Evolutionary conservation across 23 tunicate species (phyloP).

Genomic region (Halocynthia roretzi): DNA sequence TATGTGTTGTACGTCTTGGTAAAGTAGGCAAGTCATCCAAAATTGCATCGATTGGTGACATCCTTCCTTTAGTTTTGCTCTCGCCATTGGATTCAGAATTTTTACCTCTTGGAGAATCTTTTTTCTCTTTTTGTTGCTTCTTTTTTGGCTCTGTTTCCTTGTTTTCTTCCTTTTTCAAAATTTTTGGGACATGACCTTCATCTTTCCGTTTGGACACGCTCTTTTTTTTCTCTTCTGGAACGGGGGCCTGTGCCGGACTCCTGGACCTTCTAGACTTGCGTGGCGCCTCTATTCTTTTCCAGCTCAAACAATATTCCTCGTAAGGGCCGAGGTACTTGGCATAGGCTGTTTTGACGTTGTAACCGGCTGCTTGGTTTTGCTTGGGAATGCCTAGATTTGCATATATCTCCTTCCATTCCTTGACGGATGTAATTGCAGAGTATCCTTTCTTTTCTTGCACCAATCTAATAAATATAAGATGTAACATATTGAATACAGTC

Average conservation of each 20-base stretch:
- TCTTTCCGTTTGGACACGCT: background rate
- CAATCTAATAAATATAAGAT: conserved; percentile 31
- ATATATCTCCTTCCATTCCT: conserved; percentile 86
- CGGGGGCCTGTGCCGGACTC: background rate
- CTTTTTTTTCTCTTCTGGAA: conserved; percentile 7
- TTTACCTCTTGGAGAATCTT: conserved; percentile 5
- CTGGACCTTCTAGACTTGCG: background rate
- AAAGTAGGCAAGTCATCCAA: background rate
- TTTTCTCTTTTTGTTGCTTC: background rate
- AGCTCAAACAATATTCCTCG: conserved; percentile 68
- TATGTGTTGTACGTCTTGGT: background rate
- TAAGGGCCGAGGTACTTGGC: conserved; percentile 62
- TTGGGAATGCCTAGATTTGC: conserved; percentile 71
- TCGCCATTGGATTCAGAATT: conserved; percentile 10
- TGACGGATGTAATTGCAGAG: conserved; percentile 13
- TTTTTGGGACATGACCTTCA: background rate
- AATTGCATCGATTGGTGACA: conserved; percentile 1
- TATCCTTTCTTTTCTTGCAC: conserved; percentile 77
- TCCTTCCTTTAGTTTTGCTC: conserved; percentile 21
- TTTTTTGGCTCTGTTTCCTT: conserved; percentile 9
- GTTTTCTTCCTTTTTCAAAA: conserved; percentile 6
- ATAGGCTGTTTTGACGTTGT: conserved; percentile 78
- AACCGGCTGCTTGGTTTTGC: conserved; percentile 71
- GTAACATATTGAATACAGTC: no score
- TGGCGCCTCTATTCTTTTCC: conserved; percentile 7